Percentiles rank a stretch among this genome's conserved stretches.
phyloP scores from a whole-genome alignment of 2,888 invertebrate species.

The Heteromurus nitidus region DNA sequence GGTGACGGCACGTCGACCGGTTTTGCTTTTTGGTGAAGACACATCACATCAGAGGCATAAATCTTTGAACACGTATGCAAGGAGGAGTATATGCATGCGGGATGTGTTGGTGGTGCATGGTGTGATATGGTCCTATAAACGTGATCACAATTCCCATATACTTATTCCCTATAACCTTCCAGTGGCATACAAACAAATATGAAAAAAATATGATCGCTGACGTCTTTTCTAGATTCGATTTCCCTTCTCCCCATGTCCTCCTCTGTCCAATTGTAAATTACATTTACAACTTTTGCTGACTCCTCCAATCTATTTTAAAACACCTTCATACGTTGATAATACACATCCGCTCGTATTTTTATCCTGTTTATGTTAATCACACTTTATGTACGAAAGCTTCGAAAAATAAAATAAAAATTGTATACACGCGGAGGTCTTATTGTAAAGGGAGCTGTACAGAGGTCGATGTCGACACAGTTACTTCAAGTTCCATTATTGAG shows the following conservation, averaged over 20 bases:
- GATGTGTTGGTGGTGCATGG: too few relatives aligned
- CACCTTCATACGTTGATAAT: conserved; percentile 16
- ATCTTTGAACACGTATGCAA: neutral
- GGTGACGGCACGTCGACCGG: conserved; percentile 28
- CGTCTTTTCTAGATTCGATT: conserved; percentile 38
- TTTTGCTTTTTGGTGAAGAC: neutral
- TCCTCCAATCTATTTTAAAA: neutral
- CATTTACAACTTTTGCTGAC: too few relatives aligned
- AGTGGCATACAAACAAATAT: too few relatives aligned
- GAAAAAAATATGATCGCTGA: too few relatives aligned
- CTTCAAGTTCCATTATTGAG: conserved; percentile 4
- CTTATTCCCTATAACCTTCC: too few relatives aligned
- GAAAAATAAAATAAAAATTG: neutral
- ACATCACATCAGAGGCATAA: neutral
- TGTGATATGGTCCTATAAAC: too few relatives aligned
- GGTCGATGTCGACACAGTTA: neutral
- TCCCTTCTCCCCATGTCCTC: conserved; percentile 9
- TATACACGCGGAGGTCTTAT: neutral
- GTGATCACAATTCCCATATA: too few relatives aligned
- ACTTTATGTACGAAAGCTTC: neutral
- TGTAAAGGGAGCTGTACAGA: neutral
- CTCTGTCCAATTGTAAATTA: neutral
- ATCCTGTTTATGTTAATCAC: conserved; percentile 51
- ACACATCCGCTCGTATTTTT: conserved; percentile 18
- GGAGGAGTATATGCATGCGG: too few relatives aligned